Evolutionary conservation across 2,888 invertebrate genomes (phyloP), one percentile per base, ranked within the genome.

Genomic region (Trichopoda pennipes): DNA sequence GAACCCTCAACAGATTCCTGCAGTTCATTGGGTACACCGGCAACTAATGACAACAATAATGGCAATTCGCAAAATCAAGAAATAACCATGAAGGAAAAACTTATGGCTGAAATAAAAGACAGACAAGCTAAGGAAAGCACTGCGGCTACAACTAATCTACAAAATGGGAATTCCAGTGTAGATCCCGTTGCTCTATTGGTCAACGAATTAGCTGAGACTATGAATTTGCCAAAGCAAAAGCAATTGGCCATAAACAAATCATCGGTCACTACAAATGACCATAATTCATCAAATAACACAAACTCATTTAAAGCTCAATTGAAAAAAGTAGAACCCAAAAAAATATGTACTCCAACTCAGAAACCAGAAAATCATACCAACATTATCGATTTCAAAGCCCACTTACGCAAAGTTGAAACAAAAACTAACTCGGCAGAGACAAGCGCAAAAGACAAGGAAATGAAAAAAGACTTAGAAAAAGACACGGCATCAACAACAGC

Each of bases 81-180:
- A 60, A 66, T 84, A 56, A 87, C 90, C 72, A 94, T 95, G 93
- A 96, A 96, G 87, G 96, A 96, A 89, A 96, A 96, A 94, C 92
- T 95, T 63, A 95, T 96, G 60, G 95, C 96, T 7, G 97, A 97
- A 90, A 96, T 96, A 77, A 96, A 96, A 89, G 96, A 96, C 53
- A 86, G 87, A 49, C 82, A 82, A 38, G 86, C 85, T 75, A 88
- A 88, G 83, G 86, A 86, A 16, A 87, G 85, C 74, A 83, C 80
- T 12, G 94, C 95, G 14, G 94, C 95, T 86, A 93, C 93, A 86
- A 94, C 94, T 87, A 93, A 93, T 58, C 75, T 81, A 28, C 64
- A 93, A 92, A 88, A 93, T 93, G 87, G 93, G 93, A 86, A 80
- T 23, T 86, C 86, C 17, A 89, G 92, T 61, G 92, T 93, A 84